These are phyloP conservation scores for Tapera naevia DNA, from an alignment of 2,797 vertebrate genomes.

Conservation along the genomic window DNA sequence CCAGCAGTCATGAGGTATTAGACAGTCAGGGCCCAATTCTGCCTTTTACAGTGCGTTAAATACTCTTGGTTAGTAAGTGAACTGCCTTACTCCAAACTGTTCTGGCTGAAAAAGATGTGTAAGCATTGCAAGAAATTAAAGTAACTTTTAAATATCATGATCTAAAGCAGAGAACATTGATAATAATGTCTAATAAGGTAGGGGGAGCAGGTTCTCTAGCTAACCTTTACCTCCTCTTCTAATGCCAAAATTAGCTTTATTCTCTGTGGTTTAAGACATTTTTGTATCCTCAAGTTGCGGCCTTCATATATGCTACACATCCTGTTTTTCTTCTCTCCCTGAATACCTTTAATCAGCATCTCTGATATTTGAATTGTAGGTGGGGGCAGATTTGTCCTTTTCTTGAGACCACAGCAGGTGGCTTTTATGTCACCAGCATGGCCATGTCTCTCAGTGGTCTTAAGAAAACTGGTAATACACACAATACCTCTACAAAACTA, in stretches of 20 bases:
- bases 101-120: neutral
- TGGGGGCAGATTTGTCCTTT: neutral
- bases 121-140: neutral
- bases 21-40: neutral
- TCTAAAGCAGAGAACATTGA: neutral
- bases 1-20: neutral
- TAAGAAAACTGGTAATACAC: neutral
- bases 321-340: constrained; percentile 7
- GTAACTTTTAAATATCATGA: neutral
- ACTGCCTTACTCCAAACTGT: neutral
- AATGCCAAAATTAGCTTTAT: neutral
- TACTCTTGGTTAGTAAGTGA: neutral
- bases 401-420: neutral
- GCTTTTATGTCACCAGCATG: neutral
- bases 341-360: constrained; percentile 24
- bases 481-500: neutral
- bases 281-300: neutral
- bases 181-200: neutral
- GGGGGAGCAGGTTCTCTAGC: neutral
- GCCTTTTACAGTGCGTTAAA: neutral
- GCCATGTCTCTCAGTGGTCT: neutral
- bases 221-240: neutral
- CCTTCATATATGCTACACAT: neutral
- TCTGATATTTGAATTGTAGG: constrained; percentile 22
- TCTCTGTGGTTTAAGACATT: neutral